phyloP scores from a whole-genome alignment of 2,888 invertebrate genomes.

The Gisinianus flammeolus region DNA sequence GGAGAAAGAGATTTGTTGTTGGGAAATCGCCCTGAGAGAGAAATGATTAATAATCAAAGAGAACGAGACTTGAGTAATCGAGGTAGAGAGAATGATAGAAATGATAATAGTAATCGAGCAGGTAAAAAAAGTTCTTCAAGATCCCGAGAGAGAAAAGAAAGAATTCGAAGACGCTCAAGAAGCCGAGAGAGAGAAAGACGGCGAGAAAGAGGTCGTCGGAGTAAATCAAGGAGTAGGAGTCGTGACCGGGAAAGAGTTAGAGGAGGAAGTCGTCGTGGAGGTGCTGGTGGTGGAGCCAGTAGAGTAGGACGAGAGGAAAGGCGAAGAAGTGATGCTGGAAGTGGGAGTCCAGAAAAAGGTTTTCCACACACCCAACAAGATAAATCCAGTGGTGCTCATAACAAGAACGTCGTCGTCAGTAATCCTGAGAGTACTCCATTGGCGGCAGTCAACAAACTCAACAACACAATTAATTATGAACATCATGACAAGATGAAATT shows the following conservation, averaged over 20 bases:
- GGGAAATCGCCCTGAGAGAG: conserved; percentile 60
- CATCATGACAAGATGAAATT: no score
- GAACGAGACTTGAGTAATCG: conserved; percentile 61
- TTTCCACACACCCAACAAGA: not conserved
- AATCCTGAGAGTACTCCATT: not conserved
- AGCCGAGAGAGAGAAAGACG: conserved; percentile 65
- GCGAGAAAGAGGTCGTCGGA: conserved; percentile 67
- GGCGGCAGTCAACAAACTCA: no score
- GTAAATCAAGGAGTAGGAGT: conserved; percentile 63
- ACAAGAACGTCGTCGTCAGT: no score
- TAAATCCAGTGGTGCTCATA: no score
- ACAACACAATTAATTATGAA: no score
- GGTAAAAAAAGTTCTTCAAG: conserved; percentile 50
- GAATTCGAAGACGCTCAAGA: conserved; percentile 61
- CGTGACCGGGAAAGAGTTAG: conserved; percentile 49
- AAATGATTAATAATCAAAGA: conserved; percentile 59
- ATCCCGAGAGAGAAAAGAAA: conserved; percentile 45
- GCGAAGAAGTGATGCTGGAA: conserved; percentile 60
- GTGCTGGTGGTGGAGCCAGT: conserved; percentile 51
- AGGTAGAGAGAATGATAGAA: conserved; percentile 39
- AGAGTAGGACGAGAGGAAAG: conserved; percentile 62
- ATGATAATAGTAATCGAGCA: conserved; percentile 21
- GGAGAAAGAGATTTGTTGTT: conserved; percentile 62
- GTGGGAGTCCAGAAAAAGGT: conserved; percentile 29
- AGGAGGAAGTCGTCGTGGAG: conserved; percentile 40